Evolutionary conservation across 1,140 invertebrate genomes (phyloP).

Genomic region (Eupeodes corollae): DNA sequence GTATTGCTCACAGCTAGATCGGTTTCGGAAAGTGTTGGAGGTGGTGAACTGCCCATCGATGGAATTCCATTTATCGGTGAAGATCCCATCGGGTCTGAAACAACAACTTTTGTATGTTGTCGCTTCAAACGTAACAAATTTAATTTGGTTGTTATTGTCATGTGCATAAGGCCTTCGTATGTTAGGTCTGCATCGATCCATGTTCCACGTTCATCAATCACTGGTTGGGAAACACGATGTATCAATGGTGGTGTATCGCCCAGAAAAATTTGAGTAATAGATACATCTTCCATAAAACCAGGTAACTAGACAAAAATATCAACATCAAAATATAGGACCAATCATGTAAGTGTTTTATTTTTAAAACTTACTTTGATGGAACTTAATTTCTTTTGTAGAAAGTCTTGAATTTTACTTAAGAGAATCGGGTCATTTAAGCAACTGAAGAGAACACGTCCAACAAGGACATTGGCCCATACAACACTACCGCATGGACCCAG

Average conservation of each 20-base stretch:
- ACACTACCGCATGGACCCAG: slow-evolving; percentile 35
- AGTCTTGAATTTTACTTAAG: slow-evolving; percentile 52
- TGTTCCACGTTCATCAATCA: slow-evolving; percentile 73
- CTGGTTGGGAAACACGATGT: slow-evolving; percentile 57
- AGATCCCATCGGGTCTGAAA: neutral
- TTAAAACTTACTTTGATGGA: slow-evolving; percentile 54
- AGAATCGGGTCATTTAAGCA: slow-evolving; percentile 53
- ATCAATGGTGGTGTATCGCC: slow-evolving; percentile 68
- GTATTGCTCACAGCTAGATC: neutral
- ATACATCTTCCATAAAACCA: slow-evolving; percentile 76
- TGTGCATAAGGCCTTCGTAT: slow-evolving; percentile 76
- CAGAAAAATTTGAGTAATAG: slow-evolving; percentile 63
- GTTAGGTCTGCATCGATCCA: slow-evolving; percentile 88
- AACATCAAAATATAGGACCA: neutral
- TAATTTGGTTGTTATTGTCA: slow-evolving; percentile 90
- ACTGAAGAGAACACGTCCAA: slow-evolving; percentile 68
- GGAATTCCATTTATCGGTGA: slow-evolving; percentile 4
- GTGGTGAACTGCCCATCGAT: neutral
- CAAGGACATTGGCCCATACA: slow-evolving; percentile 62
- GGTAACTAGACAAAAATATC: slow-evolving; percentile 52
- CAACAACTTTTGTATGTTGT: neutral
- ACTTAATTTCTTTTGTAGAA: slow-evolving; percentile 75
- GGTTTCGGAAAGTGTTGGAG: neutral
- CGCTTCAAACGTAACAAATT: slow-evolving; percentile 76
- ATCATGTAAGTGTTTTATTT: neutral